phyloP scores from a whole-genome alignment of 2,113 vertebrate species.

The Chionodraco myersi region DNA sequence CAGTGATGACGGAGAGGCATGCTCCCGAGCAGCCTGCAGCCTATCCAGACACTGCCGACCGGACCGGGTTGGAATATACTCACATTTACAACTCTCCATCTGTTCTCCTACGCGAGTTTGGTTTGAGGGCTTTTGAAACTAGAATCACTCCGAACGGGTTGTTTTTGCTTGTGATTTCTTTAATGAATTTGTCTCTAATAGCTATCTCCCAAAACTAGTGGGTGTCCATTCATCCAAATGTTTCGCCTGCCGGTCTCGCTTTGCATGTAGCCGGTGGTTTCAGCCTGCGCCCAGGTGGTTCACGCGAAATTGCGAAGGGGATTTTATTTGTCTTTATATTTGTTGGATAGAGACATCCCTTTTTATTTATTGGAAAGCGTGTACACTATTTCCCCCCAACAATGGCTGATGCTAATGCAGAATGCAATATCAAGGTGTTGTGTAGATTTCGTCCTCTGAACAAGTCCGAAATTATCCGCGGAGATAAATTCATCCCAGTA shows the following conservation, averaged over 20 bases:
- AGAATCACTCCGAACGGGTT: neutral
- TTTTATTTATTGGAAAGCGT: slow-evolving; percentile 40
- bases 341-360: slow-evolving; percentile 11
- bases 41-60: slow-evolving; percentile 55
- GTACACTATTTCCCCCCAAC: slow-evolving; percentile 48
- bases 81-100: slow-evolving; percentile 54
- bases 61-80: slow-evolving; percentile 67
- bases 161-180: slow-evolving; percentile 33
- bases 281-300: slow-evolving; percentile 45
- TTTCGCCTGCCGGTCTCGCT: slow-evolving; percentile 42
- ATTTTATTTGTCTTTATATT: slow-evolving; percentile 3
- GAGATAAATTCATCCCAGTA: slow-evolving; percentile 91
- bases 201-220: slow-evolving; percentile 59
- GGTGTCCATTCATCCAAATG: slow-evolving; percentile 61
- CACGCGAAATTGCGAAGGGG: slow-evolving; percentile 20
- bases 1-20: slow-evolving; percentile 63
- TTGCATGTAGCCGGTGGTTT: slow-evolving; percentile 51
- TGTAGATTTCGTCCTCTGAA: slow-evolving; percentile 94
- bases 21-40: slow-evolving; percentile 62
- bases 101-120: slow-evolving; percentile 37
- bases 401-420: slow-evolving; percentile 90
- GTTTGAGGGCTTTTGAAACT: slow-evolving; percentile 24
- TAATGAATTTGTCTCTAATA: slow-evolving; percentile 38
- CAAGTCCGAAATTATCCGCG: slow-evolving; percentile 88
- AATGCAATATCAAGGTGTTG: slow-evolving; percentile 96